Evolutionary conservation across 2,797 vertebrate genomes (phyloP).

Genomic region (Darevskia mixta): DNA sequence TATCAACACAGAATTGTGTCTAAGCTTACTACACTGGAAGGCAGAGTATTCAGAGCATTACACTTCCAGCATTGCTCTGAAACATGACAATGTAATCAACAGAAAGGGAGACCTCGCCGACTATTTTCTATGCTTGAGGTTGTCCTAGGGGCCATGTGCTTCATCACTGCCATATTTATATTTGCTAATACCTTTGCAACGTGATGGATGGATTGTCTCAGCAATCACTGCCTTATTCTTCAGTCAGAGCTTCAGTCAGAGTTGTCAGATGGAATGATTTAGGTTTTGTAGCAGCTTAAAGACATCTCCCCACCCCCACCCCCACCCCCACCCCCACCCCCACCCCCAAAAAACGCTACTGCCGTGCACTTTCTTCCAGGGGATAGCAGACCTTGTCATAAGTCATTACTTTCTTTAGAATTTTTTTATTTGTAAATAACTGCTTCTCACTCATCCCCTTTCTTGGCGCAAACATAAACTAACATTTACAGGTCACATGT

Average conservation of each 20-base stretch:
- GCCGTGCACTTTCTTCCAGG: conserved; percentile 56
- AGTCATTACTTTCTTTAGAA: conserved; percentile 53
- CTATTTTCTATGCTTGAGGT: conserved; percentile 26
- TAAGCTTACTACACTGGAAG: conserved; percentile 5
- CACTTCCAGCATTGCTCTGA: conserved; percentile 33
- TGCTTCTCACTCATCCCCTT: conserved; percentile 22
- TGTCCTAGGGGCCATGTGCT: conserved; percentile 11
- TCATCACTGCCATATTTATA: conserved; percentile 36
- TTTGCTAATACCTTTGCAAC: conserved; percentile 44
- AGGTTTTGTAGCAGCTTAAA: conserved; percentile 56
- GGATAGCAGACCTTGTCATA: conserved; percentile 69
- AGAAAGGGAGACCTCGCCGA: conserved; percentile 4
- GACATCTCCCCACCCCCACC: conserved; percentile 16
- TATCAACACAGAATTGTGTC: conserved; percentile 22
- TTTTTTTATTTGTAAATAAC: not conserved
- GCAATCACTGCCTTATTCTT: conserved; percentile 34
- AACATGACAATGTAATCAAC: conserved; percentile 49
- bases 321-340: no score
- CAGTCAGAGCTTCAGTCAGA: conserved; percentile 28
- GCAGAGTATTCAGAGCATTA: conserved; percentile 2
- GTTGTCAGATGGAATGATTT: conserved; percentile 57
- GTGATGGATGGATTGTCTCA: conserved; percentile 47
- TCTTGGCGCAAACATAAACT: conserved; percentile 35
- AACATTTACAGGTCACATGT: conserved; percentile 39
- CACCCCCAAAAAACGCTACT: not conserved